Evolutionary conservation across 2,797 vertebrate genomes (phyloP).

Genomic region (Pseudochirops cupreus): DNA sequence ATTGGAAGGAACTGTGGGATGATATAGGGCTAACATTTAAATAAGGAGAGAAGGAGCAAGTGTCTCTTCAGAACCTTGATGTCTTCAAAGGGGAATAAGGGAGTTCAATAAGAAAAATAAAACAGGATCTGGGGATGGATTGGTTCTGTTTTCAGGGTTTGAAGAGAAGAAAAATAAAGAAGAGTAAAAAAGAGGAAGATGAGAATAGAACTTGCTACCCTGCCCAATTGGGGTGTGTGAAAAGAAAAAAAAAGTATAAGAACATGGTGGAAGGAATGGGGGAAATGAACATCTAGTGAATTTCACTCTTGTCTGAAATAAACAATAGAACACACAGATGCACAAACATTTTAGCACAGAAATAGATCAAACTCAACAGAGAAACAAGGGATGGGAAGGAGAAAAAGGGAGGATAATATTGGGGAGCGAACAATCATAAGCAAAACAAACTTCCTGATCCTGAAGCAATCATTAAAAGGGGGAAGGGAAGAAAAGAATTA

Average conservation of each 20-base stretch:
- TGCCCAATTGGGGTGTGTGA: not conserved
- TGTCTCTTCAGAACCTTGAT: not conserved
- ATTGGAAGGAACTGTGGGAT: not conserved
- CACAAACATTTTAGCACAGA: not conserved
- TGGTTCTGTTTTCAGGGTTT: not conserved
- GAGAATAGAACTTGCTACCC: not conserved
- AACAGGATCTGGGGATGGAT: not conserved
- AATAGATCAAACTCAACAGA: not conserved
- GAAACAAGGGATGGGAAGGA: not conserved
- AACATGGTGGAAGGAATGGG: not conserved
- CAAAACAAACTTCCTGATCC: not conserved
- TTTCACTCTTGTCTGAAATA: not conserved
- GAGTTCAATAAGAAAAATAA: not conserved
- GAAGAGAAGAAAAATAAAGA: not conserved
- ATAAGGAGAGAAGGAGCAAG: not conserved
- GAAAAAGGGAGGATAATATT: not conserved
- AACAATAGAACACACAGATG: not conserved
- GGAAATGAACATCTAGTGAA: not conserved
- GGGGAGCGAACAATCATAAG: not conserved
- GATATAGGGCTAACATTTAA: not conserved
- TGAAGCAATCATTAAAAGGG: not conserved
- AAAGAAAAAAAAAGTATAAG: not conserved
- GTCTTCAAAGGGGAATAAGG: not conserved
- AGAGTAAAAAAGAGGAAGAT: not conserved
- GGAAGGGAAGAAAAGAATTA: not conserved